Base-by-base conservation (phyloP, 2,113 vertebrate genomes). In the Ailuropoda melanoleuca region DNA sequence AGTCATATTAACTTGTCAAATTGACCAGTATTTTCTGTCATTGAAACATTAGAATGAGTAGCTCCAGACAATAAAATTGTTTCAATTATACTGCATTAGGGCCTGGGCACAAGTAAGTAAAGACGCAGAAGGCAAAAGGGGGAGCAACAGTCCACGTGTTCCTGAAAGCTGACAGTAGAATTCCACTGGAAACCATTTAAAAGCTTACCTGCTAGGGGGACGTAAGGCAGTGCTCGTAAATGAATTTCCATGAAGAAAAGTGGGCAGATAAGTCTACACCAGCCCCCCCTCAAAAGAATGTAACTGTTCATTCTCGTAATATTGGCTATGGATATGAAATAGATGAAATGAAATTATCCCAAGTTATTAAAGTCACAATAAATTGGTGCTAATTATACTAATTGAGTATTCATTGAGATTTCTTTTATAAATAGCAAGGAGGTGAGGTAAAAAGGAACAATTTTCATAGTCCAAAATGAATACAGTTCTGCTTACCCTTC, bases 21-120 rank as follows among this genome's bases (percentile, higher is more conserved):
- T 99, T 99, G 98, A 99, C 99, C 99, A 98, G 98, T 98, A 98
- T 99, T 99, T 99, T 99, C 98, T 98, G 98, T 98, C 98, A 98
- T 95, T 98, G 98, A 98, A 99, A 98, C 98, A 98, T 98, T 89
- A 98, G 98, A 98, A 98, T 98, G 98, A 98, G 98, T 98, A 97
- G 97, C 98, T 98, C 95, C 97, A 98, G 99, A 99, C 99, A 99
- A 99, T 99, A 99, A 99, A 99, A 99, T 99, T 99, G 99, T 99
- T 99, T 99, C 99, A 99, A 99, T 99, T 99, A 99, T 98, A 96
- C 97, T 98, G 97, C 98, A 99, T 99, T 99, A 99, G 98, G 98
- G 98, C 97, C 92, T 98, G 97, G 96, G 98, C 90, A 96, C 31
- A 62, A 98, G 95, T 83, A 98, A 98, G 98, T 95, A 93, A 97